Percentiles rank a stretch among this genome's conserved stretches.
These are phyloP conservation scores for Drosophila hamatofila DNA, from an alignment of 2,888 invertebrate genomes.

Conservation along the genomic window DNA sequence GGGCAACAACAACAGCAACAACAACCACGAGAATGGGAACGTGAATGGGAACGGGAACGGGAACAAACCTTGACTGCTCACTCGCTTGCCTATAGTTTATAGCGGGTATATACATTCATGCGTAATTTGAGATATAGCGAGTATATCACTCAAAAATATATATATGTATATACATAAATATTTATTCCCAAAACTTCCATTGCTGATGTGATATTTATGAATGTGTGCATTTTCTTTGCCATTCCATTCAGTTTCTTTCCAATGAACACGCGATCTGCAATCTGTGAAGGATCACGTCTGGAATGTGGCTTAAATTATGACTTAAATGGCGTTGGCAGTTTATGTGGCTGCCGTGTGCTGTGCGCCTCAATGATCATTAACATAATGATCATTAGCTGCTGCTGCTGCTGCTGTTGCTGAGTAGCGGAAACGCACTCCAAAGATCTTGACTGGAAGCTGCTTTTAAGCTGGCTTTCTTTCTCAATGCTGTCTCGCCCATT, in stretches of 20 bases:
- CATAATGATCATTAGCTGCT: conserved; percentile 22
- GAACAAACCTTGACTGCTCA: conserved; percentile 41
- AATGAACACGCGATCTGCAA: conserved; percentile 75
- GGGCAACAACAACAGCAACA: conserved; percentile 18
- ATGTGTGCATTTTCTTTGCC: conserved; percentile 63
- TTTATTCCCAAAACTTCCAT: not conserved
- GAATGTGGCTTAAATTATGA: conserved; percentile 82
- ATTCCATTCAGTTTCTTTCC: conserved; percentile 49
- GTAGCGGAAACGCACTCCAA: conserved; percentile 77
- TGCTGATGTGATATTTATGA: conserved; percentile 78
- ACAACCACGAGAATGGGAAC: not conserved
- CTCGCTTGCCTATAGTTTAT: conserved; percentile 19
- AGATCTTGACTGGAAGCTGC: conserved; percentile 63
- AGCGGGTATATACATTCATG: conserved; percentile 35
- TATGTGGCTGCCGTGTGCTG: conserved; percentile 77
- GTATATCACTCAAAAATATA: not conserved
- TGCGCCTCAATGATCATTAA: conserved; percentile 28
- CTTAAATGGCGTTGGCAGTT: conserved; percentile 82
- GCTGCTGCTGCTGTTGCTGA: conserved; percentile 33
- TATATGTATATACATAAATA: not conserved
- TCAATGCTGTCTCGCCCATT: conserved; percentile 79
- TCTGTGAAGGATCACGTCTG: conserved; percentile 81
- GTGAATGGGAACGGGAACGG: conserved; percentile 24
- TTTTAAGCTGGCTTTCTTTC: conserved; percentile 68
- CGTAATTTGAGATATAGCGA: conserved; percentile 75